phyloP scores from a whole-genome alignment of 1,140 invertebrate genomes.

The Palaemon carinicauda region DNA sequence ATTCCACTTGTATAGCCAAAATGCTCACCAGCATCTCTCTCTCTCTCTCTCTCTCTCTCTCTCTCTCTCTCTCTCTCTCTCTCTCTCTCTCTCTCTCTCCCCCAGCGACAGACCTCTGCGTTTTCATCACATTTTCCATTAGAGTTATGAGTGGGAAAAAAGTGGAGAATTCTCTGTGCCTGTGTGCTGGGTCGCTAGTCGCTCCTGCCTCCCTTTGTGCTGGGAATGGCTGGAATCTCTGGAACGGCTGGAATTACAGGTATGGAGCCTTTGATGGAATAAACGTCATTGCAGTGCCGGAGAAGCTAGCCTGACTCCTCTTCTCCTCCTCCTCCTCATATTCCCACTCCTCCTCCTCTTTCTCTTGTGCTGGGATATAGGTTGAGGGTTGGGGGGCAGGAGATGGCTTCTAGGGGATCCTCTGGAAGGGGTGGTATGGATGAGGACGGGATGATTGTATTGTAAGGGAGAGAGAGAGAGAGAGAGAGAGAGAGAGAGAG shows the following conservation, averaged over 20 bases:
- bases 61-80: background rate
- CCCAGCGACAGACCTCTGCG: conserved; percentile 26
- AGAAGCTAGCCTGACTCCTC: background rate
- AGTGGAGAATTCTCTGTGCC: conserved; percentile 35
- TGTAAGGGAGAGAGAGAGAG: background rate
- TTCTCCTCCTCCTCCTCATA: too few species aligned
- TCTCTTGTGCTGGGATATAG: background rate
- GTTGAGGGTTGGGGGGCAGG: background rate
- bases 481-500: background rate
- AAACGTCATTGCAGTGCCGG: conserved; percentile 53
- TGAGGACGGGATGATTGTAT: too few species aligned
- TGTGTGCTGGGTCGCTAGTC: conserved; percentile 32
- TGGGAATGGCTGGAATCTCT: conserved; percentile 51
- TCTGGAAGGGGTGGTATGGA: too few species aligned
- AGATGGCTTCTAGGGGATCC: background rate
- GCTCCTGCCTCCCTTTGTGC: conserved; percentile 46
- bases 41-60: background rate
- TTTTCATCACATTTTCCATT: conserved; percentile 55
- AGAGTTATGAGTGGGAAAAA: conserved; percentile 52
- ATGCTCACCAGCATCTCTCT: background rate
- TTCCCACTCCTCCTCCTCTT: too few species aligned
- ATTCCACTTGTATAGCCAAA: conserved; percentile 39
- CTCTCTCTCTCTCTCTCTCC: background rate
- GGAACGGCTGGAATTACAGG: conserved; percentile 54
- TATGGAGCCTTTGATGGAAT: conserved; percentile 56